Percentiles rank a stretch among this genome's conserved stretches.
phyloP scores from a whole-genome alignment of 2,113 vertebrate species.

The Melanotaenia duboulayi region DNA sequence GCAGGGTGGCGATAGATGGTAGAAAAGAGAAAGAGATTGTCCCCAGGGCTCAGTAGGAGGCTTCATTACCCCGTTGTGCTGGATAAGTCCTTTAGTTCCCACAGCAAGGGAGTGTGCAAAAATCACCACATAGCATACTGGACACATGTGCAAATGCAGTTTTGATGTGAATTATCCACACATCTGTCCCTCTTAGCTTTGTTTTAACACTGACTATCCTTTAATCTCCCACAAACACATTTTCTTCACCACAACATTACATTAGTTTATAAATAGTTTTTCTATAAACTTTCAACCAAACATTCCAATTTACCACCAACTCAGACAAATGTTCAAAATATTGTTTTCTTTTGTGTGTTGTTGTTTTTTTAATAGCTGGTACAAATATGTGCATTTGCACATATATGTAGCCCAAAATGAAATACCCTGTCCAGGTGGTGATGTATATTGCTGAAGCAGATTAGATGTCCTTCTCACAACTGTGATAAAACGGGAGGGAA shows the following conservation, averaged over 20 bases:
- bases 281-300: conserved; percentile 21
- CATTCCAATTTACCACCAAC: not conserved
- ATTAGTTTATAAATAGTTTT: not conserved
- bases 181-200: conserved; percentile 13
- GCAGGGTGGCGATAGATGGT: conserved; percentile 66
- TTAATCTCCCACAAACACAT: not conserved
- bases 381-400: conserved; percentile 9
- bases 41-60: conserved; percentile 67
- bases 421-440: conserved; percentile 4
- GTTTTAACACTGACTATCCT: not conserved
- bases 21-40: conserved; percentile 59
- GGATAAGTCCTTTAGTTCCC: conserved; percentile 49
- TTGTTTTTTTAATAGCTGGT: conserved; percentile 21
- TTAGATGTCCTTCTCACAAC: not conserved
- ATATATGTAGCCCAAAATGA: conserved; percentile 40
- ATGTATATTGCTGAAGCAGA: conserved; percentile 1
- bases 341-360: conserved; percentile 29
- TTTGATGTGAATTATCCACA: conserved; percentile 34
- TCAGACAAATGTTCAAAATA: conserved; percentile 4
- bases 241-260: not conserved
- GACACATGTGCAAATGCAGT: conserved; percentile 23
- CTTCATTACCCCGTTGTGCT: conserved; percentile 66
- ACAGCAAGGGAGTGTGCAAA: conserved; percentile 33
- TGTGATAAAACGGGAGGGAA: not conserved
- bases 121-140: conserved; percentile 35